phyloP scores from a whole-genome alignment of 2,113 vertebrate species.

The Pygoscelis adeliae region DNA sequence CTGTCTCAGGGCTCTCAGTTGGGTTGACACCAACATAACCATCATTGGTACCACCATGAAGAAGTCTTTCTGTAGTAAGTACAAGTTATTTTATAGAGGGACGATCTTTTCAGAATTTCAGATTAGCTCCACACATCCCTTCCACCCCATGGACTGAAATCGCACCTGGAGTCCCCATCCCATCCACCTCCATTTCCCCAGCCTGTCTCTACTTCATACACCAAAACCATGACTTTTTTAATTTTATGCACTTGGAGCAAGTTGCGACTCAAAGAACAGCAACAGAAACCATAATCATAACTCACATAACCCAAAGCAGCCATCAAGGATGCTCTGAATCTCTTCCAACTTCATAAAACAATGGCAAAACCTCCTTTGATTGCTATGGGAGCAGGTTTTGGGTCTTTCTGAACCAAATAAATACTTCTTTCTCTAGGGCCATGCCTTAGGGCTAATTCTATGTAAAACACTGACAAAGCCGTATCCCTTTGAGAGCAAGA shows the following conservation, averaged over 20 bases:
- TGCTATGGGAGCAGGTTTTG: neutral
- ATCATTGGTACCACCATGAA: neutral
- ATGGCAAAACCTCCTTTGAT: neutral
- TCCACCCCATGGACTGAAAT: neutral
- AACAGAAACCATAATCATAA: neutral
- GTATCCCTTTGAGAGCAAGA: neutral
- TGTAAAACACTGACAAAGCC: neutral
- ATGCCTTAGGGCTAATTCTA: neutral
- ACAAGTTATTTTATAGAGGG: neutral
- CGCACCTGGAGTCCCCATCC: neutral
- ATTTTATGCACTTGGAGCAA: neutral
- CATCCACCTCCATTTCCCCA: neutral
- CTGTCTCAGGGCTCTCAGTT: neutral
- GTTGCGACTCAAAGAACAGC: neutral
- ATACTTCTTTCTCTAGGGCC: neutral
- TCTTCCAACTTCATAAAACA: neutral
- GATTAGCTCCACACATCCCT: neutral
- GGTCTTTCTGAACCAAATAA: neutral
- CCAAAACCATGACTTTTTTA: neutral
- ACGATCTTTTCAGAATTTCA: neutral
- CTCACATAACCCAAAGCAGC: constrained; percentile 10
- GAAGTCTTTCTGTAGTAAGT: neutral
- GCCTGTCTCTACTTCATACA: neutral
- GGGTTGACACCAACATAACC: neutral
- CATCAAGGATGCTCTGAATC: neutral